Percentiles rank a stretch among this genome's conserved stretches.
phyloP scores from a whole-genome alignment of 2,888 invertebrate genomes.

The Neoitamus cyanurus region DNA sequence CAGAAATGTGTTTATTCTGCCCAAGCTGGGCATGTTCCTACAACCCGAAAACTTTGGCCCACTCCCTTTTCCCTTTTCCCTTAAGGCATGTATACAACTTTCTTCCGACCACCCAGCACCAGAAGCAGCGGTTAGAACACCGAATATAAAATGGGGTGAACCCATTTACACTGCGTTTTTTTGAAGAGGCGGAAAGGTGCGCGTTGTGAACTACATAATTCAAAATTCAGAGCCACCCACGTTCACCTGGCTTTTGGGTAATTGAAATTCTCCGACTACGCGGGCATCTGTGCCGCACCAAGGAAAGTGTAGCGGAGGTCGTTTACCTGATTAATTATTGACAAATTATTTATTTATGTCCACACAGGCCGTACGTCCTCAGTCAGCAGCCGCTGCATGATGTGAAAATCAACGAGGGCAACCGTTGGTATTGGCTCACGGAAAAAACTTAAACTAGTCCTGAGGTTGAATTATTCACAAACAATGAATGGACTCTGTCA shows the following conservation, averaged over 20 bases:
- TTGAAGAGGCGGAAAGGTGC: not conserved
- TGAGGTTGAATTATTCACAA: not conserved
- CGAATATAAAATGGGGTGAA: not conserved
- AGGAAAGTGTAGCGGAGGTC: not conserved
- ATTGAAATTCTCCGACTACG: not conserved
- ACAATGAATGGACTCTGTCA: not conserved
- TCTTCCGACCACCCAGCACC: not conserved
- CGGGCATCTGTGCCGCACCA: not conserved
- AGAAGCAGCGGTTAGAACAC: not conserved
- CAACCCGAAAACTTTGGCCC: not conserved
- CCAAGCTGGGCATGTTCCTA: not conserved
- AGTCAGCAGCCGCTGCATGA: not conserved
- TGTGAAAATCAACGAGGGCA: not conserved
- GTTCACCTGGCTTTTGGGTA: not conserved
- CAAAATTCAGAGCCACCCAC: not conserved
- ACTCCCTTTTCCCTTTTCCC: not conserved
- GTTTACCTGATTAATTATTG: slow-evolving; percentile 5
- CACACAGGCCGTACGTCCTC: not conserved
- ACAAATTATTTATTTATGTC: not conserved
- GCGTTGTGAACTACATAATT: not conserved
- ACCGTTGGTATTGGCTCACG: not conserved
- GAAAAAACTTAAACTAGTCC: not conserved
- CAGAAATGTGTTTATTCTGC: not conserved
- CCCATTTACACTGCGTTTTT: not conserved
- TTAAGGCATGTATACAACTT: not conserved